Base-by-base conservation (phyloP, 2,113 vertebrate species). In the Pollachius pollachius region DNA sequence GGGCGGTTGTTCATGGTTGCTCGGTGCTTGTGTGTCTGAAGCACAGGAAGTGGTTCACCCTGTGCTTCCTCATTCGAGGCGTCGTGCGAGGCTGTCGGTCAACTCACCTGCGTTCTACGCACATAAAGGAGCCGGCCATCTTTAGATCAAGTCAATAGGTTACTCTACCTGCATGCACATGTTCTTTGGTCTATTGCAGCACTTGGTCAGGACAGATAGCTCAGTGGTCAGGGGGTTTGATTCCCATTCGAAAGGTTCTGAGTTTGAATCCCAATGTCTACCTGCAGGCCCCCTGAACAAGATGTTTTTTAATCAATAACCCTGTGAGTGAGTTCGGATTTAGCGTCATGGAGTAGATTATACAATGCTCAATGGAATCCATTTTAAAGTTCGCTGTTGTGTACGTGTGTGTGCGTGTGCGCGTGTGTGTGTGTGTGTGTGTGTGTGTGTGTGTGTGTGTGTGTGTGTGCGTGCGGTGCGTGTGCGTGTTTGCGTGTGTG, bases 281-380 rank as follows among this genome's bases (percentile, higher is more conserved):
- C 85, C 84, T 76, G 78, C 83, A 86, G 84, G 89, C 27, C 27
- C 27, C 27, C 27, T 27, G 27, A 27, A 27, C 27, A 27, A 27
- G 27, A 27, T 27, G 27, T 2, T 27, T 27, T 3, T 27, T 27
- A 27, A 27, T 27, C 27, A 27, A 27, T 3, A 27, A 91, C 91
- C 91, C 83, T 86, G 68, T 64, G 84, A 88, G 86, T 74, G 87
- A 90, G 80, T 93, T 92, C 91, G 84, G 79, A 74, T 82, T 76
- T 66, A 52, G 68, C 72, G 62, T 71, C 65, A 21, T 34, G 37
- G 67, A 60, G 61, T 54, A 62, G 48, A 65, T 61, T n/a, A 25
- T 19, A 61, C 25, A 71, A 81, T 74, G 75, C 52, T 19, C 27
- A 64, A 67, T 71, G 21, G 67, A 70, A 19, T 59, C 17, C 59